These are phyloP conservation scores for Tetragonula carbonaria DNA, from an alignment of 2,888 invertebrate genomes.

Conservation along the genomic window DNA sequence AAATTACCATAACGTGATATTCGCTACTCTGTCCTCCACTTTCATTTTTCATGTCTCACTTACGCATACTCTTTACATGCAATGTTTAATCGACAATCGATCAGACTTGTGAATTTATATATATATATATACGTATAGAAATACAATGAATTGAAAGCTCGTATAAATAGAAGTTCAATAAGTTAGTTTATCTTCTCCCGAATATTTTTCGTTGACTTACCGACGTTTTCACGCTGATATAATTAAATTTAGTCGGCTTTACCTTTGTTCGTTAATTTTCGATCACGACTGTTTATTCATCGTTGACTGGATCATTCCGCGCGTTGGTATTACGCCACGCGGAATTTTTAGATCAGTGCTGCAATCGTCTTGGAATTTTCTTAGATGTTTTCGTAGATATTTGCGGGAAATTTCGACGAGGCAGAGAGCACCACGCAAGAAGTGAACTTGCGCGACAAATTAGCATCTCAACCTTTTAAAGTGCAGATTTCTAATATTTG, in stretches of 20 bases:
- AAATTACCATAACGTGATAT: neutral
- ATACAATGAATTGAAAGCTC: neutral
- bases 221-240: conserved; percentile 18
- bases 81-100: neutral
- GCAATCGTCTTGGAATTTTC: conserved; percentile 29
- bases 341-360: neutral
- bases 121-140: neutral
- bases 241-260: conserved; percentile 56
- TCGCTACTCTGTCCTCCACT: neutral
- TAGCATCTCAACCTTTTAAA: too few species aligned
- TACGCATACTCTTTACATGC: neutral
- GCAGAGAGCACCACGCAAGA: neutral
- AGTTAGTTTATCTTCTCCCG: neutral
- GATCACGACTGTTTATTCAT: conserved; percentile 73
- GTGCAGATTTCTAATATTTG: neutral
- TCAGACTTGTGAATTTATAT: neutral
- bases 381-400: neutral
- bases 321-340: neutral
- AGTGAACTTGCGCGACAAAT: neutral
- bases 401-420: conserved; percentile 1
- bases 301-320: conserved; percentile 57
- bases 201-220: conserved; percentile 12
- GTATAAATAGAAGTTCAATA: too few species aligned
- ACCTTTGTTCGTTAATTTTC: conserved; percentile 59
- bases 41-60: neutral